Base-by-base conservation (phyloP, 2,113 vertebrate species). In the Anguilla japonica region DNA sequence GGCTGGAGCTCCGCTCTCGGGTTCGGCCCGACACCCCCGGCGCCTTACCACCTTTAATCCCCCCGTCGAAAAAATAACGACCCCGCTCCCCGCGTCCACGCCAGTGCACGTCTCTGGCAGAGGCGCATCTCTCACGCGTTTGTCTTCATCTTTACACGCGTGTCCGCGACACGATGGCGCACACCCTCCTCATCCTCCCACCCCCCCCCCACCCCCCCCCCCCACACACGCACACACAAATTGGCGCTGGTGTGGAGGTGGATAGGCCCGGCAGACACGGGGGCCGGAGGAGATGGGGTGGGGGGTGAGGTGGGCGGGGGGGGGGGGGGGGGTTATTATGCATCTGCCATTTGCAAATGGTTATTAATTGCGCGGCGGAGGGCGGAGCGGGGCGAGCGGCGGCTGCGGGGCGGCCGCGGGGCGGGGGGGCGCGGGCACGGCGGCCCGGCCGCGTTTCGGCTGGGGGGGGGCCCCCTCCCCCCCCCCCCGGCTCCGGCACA, bases 261-360 rank as follows among this genome's bases (percentile, higher is more conserved):
- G 85, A 50, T 46, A 71, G 83, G 85, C 79, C 82, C 57, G 43
- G 79, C 80, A 84, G 43, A 81, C 41, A 53, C 53, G 95, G 94
- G 96, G 56, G 14, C 56, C 96, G 95, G 34, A 34, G 34, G 34
- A 34, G 34, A 34, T 34, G 34, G 34, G 34, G 34, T 1, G 34
- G 34, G 34, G 34, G 34, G n/a, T n/a, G n/a, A n/a, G n/a, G n/a
- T n/a, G n/a, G n/a, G n/a, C n/a, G n/a, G n/a, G n/a, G n/a, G 34
- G 34, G 34, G 34, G 34, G 34, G 34, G 34, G 34, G 96, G 94
- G 94, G 95, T 97, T 96, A 97, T 97, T 96, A 96, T 95, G 96
- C 96, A 93, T 96, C 96, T 97, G 96, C 96, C 96, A 97, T 97
- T 97, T 97, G 94, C 96, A 97, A 97, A 98, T 98, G 96, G 97